Conservation (phyloP, 2,888 invertebrate genomes). For the Norana najaformis region DNA sequence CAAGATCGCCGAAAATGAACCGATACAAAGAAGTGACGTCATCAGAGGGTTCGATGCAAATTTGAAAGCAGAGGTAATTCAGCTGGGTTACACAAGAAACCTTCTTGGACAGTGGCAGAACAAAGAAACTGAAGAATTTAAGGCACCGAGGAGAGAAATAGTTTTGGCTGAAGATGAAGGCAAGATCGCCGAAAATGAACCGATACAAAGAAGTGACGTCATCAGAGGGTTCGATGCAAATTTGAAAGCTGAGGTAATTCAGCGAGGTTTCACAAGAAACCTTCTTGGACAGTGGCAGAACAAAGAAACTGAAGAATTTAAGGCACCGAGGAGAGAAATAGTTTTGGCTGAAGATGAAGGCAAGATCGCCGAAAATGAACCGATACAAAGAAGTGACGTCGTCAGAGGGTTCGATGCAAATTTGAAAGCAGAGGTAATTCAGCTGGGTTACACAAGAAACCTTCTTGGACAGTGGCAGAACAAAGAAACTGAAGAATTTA, state of each 20-base stretch:
- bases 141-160: not conserved
- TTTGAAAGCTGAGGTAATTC: not conserved
- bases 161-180: constrained; percentile 26
- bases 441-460: constrained; percentile 8
- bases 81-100: constrained; percentile 24
- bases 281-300: constrained; percentile 26
- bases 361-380: constrained; percentile 21
- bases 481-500: not conserved
- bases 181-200: constrained; percentile 24
- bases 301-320: constrained; percentile 20
- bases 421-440: too few species aligned
- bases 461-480: constrained; percentile 4
- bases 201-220: constrained; percentile 18
- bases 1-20: constrained; percentile 26
- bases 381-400: constrained; percentile 26
- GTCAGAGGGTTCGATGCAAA: not conserved
- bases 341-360: constrained; percentile 29
- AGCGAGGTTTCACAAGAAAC: not conserved
- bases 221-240: not conserved
- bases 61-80: not conserved
- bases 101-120: constrained; percentile 29
- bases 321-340: not conserved
- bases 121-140: constrained; percentile 20
- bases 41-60: not conserved
- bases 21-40: constrained; percentile 24